These are phyloP conservation scores for Andricus curvator DNA, from an alignment of 2,888 invertebrate species.

Conservation along the genomic window DNA sequence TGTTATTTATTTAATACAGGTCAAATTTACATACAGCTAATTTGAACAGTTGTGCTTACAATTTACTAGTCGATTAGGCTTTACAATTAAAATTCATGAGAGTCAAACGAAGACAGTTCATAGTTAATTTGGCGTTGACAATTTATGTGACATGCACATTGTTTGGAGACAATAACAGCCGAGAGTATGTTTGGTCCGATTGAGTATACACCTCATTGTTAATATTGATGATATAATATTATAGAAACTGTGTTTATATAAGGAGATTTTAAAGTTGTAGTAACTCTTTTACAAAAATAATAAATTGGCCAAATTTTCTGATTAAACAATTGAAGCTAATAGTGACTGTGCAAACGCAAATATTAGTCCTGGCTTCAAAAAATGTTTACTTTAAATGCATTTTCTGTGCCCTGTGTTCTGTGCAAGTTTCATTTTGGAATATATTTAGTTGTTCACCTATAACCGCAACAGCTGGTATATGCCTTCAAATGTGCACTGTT, in stretches of 20 bases:
- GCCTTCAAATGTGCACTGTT: neutral
- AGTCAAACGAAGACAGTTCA: constrained; percentile 3
- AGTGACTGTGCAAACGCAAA: neutral
- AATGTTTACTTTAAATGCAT: neutral
- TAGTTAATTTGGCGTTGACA: constrained; percentile 25
- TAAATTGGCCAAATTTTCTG: neutral
- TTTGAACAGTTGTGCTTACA: neutral
- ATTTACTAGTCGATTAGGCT: constrained; percentile 4
- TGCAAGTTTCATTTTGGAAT: neutral
- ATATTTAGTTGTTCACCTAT: neutral
- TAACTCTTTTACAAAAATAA: neutral
- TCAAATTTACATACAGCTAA: neutral
- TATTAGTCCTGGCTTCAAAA: neutral
- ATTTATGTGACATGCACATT: neutral
- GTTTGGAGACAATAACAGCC: neutral
- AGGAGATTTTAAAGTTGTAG: neutral
- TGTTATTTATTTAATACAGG: neutral
- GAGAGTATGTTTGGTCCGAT: neutral
- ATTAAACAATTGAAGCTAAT: neutral
- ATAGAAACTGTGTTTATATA: neutral
- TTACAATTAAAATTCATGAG: constrained; percentile 18
- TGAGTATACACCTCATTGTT: neutral
- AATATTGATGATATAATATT: neutral
- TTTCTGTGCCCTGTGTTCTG: neutral
- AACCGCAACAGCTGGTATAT: neutral